Percentiles rank a stretch among this genome's conserved stretches.
Conservation (phyloP, 2,797 vertebrate species). For the Gorsachius magnificus region DNA sequence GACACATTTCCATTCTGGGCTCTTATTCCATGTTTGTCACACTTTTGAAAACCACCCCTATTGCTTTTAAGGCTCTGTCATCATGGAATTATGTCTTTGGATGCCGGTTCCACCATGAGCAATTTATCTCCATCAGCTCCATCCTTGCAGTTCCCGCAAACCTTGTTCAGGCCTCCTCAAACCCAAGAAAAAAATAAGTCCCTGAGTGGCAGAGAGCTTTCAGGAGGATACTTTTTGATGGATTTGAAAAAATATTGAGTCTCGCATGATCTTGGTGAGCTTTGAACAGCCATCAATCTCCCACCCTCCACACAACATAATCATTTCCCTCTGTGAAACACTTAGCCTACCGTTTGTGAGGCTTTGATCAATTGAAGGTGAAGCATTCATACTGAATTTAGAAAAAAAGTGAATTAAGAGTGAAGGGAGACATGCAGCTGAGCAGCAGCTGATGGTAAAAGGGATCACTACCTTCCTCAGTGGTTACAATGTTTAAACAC, state of each 20-base stretch:
- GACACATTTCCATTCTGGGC: background rate
- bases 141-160: background rate
- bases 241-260: constrained; percentile 4
- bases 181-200: background rate
- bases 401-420: background rate
- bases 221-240: background rate
- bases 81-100: background rate
- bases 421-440: background rate
- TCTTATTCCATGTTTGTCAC: background rate
- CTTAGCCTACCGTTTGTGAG: background rate
- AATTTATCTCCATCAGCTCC: background rate
- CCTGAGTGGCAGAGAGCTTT: background rate
- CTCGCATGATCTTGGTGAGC: background rate
- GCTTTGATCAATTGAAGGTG: background rate
- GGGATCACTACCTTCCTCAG: background rate
- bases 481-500: background rate
- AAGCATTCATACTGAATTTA: background rate
- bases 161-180: background rate
- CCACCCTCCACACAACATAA: background rate
- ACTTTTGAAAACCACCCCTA: background rate
- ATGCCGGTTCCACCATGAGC: background rate
- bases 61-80: background rate
- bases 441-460: background rate
- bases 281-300: constrained; percentile 3
- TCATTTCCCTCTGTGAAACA: constrained; percentile 4